phyloP scores from a whole-genome alignment of 2,888 invertebrate species.

The Amphipoea lucens region DNA sequence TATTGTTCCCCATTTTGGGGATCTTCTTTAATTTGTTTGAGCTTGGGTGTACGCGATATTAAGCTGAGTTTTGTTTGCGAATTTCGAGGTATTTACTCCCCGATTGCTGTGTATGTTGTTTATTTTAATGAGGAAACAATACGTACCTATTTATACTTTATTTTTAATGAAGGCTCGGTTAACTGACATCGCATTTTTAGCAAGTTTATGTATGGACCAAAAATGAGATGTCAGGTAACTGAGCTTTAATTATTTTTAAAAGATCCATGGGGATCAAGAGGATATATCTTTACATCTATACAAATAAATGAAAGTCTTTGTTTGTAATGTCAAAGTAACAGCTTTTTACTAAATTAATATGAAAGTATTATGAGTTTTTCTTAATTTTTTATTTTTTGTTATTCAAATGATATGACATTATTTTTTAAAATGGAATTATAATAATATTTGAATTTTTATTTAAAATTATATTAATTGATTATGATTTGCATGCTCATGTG shows the following conservation, averaged over 20 bases:
- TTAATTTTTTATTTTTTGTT: no score
- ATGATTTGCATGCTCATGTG: no score
- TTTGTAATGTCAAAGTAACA: no score
- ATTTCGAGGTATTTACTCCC: constrained; percentile 49
- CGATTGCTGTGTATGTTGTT: constrained; percentile 40
- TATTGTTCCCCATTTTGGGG: constrained; percentile 60
- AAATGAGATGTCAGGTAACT: neutral
- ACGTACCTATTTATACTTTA: neutral
- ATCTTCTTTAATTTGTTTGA: constrained; percentile 74
- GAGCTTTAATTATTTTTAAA: neutral
- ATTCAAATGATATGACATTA: no score
- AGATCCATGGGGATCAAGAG: neutral
- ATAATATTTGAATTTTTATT: no score
- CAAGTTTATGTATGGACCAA: neutral
- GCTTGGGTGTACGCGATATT: constrained; percentile 52
- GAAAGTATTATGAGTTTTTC: no score
- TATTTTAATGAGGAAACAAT: constrained; percentile 41
- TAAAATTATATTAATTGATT: no score
- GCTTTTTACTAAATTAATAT: no score
- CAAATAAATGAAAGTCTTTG: no score
- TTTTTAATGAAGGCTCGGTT: neutral
- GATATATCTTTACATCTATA: neutral
- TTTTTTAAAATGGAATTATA: no score
- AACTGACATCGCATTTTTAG: neutral
- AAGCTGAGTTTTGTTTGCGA: constrained; percentile 58